phyloP scores from a whole-genome alignment of 2,888 invertebrate species.

The Tipula helvola region DNA sequence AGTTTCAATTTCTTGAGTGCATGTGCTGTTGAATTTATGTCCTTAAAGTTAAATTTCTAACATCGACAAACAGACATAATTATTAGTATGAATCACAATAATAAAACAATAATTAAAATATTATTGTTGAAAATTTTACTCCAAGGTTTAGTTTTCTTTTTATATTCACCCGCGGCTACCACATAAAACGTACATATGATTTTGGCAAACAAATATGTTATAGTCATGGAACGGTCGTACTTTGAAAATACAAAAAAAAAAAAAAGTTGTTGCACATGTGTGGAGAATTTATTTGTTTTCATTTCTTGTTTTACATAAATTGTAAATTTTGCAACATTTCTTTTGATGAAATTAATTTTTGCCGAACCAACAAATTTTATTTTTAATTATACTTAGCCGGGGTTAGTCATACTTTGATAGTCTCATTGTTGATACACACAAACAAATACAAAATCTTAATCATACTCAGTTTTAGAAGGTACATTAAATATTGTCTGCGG shows the following conservation, averaged over 20 bases:
- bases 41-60: not conserved
- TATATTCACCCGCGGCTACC: not conserved
- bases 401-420: not conserved
- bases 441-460: not conserved
- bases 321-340: not conserved
- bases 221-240: not conserved
- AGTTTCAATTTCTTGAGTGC: not conserved
- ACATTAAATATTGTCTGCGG: not conserved
- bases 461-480: not conserved
- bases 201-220: not conserved
- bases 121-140: not conserved
- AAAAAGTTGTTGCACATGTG: not conserved
- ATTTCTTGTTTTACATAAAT: not conserved
- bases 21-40: not conserved
- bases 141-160: not conserved
- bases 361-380: not conserved
- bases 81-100: not conserved
- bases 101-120: not conserved
- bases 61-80: not conserved
- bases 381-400: not conserved
- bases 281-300: not conserved
- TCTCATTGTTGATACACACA: not conserved
- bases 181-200: not conserved
- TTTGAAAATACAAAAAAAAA: not conserved
- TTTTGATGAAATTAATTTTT: not conserved